These are phyloP conservation scores for Anoplius nigerrimus DNA, from an alignment of 2,888 invertebrate genomes.

Conservation along the genomic window DNA sequence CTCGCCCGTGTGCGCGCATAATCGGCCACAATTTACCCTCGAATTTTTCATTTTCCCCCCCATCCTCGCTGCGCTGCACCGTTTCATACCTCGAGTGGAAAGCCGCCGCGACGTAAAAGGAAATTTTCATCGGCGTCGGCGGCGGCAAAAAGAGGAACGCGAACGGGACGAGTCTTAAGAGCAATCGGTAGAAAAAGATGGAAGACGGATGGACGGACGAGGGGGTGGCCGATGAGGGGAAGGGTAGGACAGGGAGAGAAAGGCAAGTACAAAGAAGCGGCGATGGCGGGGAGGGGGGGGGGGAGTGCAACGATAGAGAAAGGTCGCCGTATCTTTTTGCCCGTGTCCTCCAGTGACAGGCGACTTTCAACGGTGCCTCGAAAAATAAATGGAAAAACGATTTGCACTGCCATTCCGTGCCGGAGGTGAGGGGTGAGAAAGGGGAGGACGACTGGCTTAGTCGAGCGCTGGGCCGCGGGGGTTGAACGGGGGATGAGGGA, in stretches of 20 bases:
- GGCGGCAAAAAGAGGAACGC: no score
- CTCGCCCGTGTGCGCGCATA: no score
- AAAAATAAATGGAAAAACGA: slow-evolving; percentile 44
- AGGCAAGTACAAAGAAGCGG: background rate
- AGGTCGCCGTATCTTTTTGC: slow-evolving; percentile 32
- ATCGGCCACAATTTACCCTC: no score
- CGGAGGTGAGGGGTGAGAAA: slow-evolving; percentile 9
- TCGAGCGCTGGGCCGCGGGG: slow-evolving; percentile 21
- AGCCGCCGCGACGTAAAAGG: no score
- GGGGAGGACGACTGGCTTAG: background rate
- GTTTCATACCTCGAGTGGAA: no score
- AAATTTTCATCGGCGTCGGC: no score
- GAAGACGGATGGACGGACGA: background rate
- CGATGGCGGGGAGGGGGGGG: slow-evolving; percentile 17
- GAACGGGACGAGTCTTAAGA: no score
- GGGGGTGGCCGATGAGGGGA: background rate
- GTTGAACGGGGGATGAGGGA: slow-evolving; percentile 2
- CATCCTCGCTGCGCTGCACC: no score
- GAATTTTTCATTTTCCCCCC: no score
- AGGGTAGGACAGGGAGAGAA: slow-evolving; percentile 8
- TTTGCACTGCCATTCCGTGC: slow-evolving; percentile 36
- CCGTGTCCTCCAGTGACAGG: slow-evolving; percentile 23
- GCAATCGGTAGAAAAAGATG: background rate
- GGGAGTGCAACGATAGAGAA: slow-evolving; percentile 30
- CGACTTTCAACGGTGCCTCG: slow-evolving; percentile 33